Conservation (phyloP, 2,797 vertebrate genomes). For the Halcyon smyrnensis region DNA sequence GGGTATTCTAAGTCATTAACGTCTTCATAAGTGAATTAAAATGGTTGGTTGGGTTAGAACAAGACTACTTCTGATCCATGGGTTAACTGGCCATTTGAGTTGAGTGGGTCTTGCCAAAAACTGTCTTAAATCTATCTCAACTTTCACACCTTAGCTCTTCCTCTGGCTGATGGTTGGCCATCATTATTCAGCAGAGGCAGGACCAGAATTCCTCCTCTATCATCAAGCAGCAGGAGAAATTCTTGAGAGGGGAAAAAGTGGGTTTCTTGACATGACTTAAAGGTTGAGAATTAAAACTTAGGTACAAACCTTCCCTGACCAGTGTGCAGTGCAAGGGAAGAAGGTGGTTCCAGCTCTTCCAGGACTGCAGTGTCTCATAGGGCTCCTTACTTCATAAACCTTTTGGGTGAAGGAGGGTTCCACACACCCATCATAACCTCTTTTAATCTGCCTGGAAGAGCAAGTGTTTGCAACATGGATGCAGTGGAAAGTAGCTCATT, state of each 20-base stretch:
- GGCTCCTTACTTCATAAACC: not conserved
- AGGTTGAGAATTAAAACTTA: not conserved
- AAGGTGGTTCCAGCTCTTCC: not conserved
- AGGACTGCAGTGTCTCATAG: rapidly evolving
- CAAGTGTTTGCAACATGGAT: not conserved
- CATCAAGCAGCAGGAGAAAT: not conserved
- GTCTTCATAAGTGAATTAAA: not conserved
- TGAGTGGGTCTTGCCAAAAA: not conserved
- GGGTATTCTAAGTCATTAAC: not conserved
- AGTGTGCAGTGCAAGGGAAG: not conserved
- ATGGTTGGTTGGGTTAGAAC: not conserved
- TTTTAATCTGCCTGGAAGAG: not conserved
- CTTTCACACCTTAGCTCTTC: not conserved
- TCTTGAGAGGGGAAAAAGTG: not conserved
- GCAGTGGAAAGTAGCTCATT: not conserved
- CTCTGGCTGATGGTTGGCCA: not conserved
- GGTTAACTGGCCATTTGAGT: not conserved
- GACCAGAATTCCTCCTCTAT: not conserved
- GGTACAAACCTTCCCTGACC: not conserved
- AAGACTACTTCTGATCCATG: not conserved
- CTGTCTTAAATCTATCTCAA: not conserved
- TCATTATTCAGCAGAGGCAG: not conserved
- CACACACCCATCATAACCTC: rapidly evolving
- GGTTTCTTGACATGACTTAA: not conserved
- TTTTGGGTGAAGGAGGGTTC: not conserved